phyloP scores from a whole-genome alignment of 2,888 invertebrate genomes.

The Drosophila buzzatii region DNA sequence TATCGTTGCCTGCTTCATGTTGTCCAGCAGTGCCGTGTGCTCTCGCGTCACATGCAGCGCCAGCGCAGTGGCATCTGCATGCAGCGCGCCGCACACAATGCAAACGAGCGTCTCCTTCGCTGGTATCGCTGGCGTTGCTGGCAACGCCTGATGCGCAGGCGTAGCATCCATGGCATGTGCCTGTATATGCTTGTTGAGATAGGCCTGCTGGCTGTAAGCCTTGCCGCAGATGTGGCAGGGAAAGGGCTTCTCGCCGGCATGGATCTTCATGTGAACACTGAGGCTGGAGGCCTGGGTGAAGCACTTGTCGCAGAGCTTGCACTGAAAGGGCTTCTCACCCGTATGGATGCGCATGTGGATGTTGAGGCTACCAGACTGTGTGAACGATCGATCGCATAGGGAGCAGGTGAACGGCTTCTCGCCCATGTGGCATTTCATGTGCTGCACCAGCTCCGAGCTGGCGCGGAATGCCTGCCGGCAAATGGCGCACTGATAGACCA shows the following conservation, averaged over 20 bases:
- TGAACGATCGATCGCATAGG: slow-evolving; percentile 85
- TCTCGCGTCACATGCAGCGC: slow-evolving; percentile 83
- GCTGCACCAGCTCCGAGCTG: slow-evolving; percentile 85
- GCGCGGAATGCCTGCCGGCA: slow-evolving; percentile 83
- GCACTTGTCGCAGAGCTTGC: slow-evolving; percentile 84
- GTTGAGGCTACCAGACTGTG: slow-evolving; percentile 85
- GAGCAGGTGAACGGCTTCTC: slow-evolving; percentile 85
- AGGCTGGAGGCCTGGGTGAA: slow-evolving; percentile 85
- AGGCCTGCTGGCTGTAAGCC: slow-evolving; percentile 84
- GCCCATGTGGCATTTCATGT: slow-evolving; percentile 85
- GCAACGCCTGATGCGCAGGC: slow-evolving; percentile 11
- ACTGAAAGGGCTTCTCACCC: slow-evolving; percentile 85
- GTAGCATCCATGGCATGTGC: slow-evolving; percentile 70
- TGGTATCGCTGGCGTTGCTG: background rate
- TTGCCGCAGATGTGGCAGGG: slow-evolving; percentile 83
- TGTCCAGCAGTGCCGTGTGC: slow-evolving; percentile 82
- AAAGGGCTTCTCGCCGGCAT: slow-evolving; percentile 83
- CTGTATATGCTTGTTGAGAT: slow-evolving; percentile 83
- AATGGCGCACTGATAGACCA: slow-evolving; percentile 85
- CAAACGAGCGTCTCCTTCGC: slow-evolving; percentile 79
- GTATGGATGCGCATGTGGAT: slow-evolving; percentile 85
- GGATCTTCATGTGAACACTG: slow-evolving; percentile 85
- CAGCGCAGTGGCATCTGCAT: slow-evolving; percentile 82
- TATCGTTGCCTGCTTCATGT: slow-evolving; percentile 68
- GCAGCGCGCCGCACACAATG: slow-evolving; percentile 83